phyloP scores from a whole-genome alignment of 2,797 vertebrate genomes.

The Pseudochirops corinnae region DNA sequence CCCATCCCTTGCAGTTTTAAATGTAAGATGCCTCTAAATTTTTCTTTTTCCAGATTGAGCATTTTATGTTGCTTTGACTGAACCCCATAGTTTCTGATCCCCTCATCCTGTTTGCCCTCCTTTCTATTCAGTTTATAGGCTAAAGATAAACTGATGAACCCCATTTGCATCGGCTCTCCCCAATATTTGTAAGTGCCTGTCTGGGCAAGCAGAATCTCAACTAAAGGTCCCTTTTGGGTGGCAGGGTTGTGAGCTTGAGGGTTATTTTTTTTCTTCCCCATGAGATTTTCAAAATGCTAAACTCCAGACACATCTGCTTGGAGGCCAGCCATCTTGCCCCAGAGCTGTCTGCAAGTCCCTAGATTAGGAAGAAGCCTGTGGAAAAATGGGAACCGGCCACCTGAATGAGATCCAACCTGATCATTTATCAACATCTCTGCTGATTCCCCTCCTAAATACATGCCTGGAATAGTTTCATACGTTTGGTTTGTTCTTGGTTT shows the following conservation, averaged over 20 bases:
- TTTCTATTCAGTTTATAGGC: neutral
- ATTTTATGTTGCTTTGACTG: neutral
- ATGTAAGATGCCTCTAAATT: neutral
- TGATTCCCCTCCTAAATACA: neutral
- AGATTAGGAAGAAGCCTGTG: fast-evolving
- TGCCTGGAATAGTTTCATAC: neutral
- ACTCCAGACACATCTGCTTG: neutral
- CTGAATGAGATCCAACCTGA: neutral
- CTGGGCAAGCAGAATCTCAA: neutral
- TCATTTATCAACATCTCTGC: neutral
- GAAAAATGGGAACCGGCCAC: fast-evolving
- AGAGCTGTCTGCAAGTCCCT: neutral
- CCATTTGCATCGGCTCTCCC: neutral
- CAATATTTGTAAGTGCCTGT: neutral
- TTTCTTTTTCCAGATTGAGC: neutral
- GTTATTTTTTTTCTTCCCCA: neutral
- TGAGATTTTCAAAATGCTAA: neutral
- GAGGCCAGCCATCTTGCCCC: neutral
- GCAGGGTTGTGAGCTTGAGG: neutral
- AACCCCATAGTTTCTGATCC: neutral
- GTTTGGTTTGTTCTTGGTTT: neutral
- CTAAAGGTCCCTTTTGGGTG: neutral
- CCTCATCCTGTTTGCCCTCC: neutral
- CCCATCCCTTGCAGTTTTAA: neutral
- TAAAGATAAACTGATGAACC: neutral